Percentiles rank a stretch among this genome's conserved stretches.
phyloP scores from a whole-genome alignment of 2,888 invertebrate genomes.

The Nebria salina region DNA sequence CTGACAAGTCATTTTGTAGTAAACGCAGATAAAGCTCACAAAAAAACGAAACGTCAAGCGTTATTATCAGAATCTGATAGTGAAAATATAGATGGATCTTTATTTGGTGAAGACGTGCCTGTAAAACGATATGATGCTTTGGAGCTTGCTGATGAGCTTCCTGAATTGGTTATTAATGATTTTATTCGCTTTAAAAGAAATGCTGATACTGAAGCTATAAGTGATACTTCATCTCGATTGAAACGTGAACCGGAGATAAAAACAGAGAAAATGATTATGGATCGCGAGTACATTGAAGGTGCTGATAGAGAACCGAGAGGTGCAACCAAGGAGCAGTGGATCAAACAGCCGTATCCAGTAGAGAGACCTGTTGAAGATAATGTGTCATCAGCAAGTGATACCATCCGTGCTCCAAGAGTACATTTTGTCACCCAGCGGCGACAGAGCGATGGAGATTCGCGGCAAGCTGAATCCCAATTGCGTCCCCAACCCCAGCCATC shows the following conservation, averaged over 20 bases:
- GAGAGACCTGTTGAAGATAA: constrained; percentile 60
- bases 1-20: constrained; percentile 50
- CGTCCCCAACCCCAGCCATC: constrained; percentile 48
- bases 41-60: constrained; percentile 15
- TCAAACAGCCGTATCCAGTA: constrained; percentile 68
- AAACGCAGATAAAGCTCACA: background rate
- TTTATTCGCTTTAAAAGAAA: constrained; percentile 56
- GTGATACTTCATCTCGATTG: background rate
- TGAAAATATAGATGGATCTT: background rate
- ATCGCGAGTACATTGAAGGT: constrained; percentile 45
- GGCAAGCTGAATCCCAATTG: constrained; percentile 5
- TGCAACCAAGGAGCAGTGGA: constrained; percentile 71
- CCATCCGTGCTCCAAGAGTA: constrained; percentile 71
- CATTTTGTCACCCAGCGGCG: constrained; percentile 72
- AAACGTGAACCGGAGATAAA: constrained; percentile 51
- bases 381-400: constrained; percentile 67
- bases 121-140: background rate
- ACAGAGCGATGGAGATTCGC: constrained; percentile 35
- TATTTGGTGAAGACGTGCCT: background rate
- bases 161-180: constrained; percentile 55
- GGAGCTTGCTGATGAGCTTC: background rate
- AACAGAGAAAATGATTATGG: constrained; percentile 52
- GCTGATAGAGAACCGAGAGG: constrained; percentile 66
- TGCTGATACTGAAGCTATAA: constrained; percentile 8
- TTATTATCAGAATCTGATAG: background rate